These are phyloP conservation scores for Catharus ustulatus DNA, from an alignment of 2,797 vertebrate genomes.

Conservation along the genomic window DNA sequence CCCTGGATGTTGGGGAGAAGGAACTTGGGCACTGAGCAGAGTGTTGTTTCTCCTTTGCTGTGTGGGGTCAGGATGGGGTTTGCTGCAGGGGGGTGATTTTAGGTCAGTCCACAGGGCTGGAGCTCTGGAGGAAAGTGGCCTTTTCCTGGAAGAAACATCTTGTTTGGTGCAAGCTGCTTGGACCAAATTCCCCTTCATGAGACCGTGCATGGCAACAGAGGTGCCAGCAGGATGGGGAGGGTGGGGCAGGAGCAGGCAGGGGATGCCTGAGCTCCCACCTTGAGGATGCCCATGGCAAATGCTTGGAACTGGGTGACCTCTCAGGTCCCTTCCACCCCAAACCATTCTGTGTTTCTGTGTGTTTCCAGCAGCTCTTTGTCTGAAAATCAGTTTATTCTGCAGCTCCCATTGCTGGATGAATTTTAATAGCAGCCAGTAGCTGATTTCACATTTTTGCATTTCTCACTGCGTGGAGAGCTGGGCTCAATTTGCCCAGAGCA, in stretches of 20 bases:
- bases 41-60: not conserved
- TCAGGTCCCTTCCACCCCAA: not conserved
- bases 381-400: not conserved
- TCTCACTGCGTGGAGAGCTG: not conserved
- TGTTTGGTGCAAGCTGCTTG: rapidly evolving
- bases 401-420: not conserved
- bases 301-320: not conserved
- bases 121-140: not conserved
- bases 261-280: not conserved
- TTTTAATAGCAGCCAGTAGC: not conserved
- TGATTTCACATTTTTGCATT: not conserved
- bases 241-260: not conserved
- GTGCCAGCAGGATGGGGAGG: not conserved
- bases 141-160: not conserved
- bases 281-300: not conserved
- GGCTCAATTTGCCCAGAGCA: not conserved
- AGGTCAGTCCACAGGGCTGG: not conserved
- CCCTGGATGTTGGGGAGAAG: not conserved
- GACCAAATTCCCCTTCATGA: rapidly evolving
- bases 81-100: not conserved
- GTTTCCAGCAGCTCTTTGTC: not conserved
- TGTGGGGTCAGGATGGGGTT: not conserved
- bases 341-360: not conserved
- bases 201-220: not conserved
- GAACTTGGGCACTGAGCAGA: not conserved